Conservation (phyloP, 2,113 vertebrate species). For the Circaetus cinerascens region DNA sequence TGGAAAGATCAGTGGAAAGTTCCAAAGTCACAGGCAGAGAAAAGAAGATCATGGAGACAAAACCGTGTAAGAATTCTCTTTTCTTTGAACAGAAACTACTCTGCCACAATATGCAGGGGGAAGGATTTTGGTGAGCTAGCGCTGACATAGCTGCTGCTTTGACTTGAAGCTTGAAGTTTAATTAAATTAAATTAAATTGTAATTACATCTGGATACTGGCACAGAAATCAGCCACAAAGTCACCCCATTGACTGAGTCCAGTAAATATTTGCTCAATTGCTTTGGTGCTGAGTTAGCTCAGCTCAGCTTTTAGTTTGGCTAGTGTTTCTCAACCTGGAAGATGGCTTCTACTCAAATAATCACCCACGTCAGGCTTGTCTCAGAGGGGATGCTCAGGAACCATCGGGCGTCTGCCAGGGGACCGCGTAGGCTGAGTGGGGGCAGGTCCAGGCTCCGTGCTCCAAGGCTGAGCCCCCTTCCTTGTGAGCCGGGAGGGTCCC, state of each 20-base stretch:
- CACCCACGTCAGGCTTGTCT: neutral
- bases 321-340: neutral
- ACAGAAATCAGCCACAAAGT: neutral
- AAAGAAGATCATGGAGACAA: neutral
- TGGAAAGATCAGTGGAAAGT: neutral
- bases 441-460: fast-evolving
- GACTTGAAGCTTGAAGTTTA: neutral
- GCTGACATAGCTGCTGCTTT: neutral
- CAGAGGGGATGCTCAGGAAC: neutral
- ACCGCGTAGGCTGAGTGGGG: neutral
- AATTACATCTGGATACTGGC: neutral
- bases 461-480: neutral
- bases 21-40: neutral
- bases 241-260: neutral
- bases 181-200: no score
- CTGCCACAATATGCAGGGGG: no score
- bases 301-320: neutral
- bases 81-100: neutral
- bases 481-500: fast-evolving
- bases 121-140: neutral
- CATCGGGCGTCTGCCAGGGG: fast-evolving
- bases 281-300: neutral
- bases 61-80: neutral
- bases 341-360: neutral
- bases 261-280: neutral